Evolutionary conservation across 1,140 invertebrate genomes (phyloP), one percentile per base, ranked within the genome.

Genomic region (Tyrophagus putrescentiae): DNA sequence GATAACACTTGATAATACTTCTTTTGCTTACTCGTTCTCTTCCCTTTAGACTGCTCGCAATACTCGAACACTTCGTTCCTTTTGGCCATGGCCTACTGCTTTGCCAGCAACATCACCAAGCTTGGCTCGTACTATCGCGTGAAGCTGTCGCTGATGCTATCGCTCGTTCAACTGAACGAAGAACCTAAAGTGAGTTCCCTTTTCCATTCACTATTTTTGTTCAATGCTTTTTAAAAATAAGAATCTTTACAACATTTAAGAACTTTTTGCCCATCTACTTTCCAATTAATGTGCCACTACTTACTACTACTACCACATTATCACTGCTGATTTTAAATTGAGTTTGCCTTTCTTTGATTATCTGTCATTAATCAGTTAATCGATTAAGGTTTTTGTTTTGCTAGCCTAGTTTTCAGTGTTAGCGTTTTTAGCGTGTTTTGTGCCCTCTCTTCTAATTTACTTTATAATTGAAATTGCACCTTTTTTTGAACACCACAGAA

Each of bases 401-500:
- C 36, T 39, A 39, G 21, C 36, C 13, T 39, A 39, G n/a, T n/a
- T n/a, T n/a, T n/a, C n/a, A n/a, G n/a, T n/a, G n/a, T n/a, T n/a
- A n/a, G n/a, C n/a, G n/a, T n/a, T n/a, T n/a, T n/a, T n/a, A n/a
- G n/a, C n/a, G n/a, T n/a, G n/a, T n/a, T n/a, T n/a, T n/a, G n/a
- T n/a, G n/a, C n/a, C n/a, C n/a, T n/a, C n/a, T n/a, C n/a, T n/a
- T n/a, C n/a, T n/a, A n/a, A n/a, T n/a, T n/a, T n/a, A n/a, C n/a
- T n/a, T n/a, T n/a, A n/a, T n/a, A n/a, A n/a, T n/a, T n/a, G n/a
- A n/a, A n/a, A n/a, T n/a, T 39, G 36, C 21, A 39, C 36, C 13
- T 39, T 13, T 39, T 39, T 39, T n/a, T n/a, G n/a, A n/a, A n/a
- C n/a, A n/a, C n/a, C n/a, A n/a, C 45, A 48, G 45, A 48, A 48